phyloP scores from a whole-genome alignment of 2,797 vertebrate species.

The Pitangus sulphuratus region DNA sequence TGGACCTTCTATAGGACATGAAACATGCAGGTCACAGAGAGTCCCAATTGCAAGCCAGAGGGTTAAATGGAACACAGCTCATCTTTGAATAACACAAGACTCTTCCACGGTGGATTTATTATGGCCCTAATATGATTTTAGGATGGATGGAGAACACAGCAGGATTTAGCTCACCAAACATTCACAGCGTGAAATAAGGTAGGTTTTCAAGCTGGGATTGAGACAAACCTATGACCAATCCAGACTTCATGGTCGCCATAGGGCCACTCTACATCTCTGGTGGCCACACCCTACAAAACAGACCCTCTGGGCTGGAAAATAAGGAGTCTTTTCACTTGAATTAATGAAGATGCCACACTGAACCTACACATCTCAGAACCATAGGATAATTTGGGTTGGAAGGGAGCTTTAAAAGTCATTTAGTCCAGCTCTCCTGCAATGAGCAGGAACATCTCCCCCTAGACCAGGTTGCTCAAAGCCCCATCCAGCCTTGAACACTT shows the following conservation, averaged over 20 bases:
- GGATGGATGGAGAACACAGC: fast-evolving
- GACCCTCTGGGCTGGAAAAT: background rate
- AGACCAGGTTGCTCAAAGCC: fast-evolving
- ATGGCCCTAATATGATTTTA: background rate
- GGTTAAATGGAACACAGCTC: background rate
- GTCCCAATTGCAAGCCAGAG: background rate
- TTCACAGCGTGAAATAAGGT: fast-evolving
- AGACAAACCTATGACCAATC: fast-evolving
- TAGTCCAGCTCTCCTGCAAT: background rate
- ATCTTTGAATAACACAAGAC: background rate
- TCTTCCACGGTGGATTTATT: background rate
- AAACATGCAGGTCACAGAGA: background rate
- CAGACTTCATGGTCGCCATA: fast-evolving
- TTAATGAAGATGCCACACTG: fast-evolving
- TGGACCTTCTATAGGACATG: background rate
- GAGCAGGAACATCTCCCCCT: background rate
- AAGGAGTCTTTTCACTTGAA: fast-evolving
- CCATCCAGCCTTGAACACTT: background rate
- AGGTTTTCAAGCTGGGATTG: fast-evolving
- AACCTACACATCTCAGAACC: fast-evolving
- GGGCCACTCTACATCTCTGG: background rate
- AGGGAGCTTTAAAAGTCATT: background rate
- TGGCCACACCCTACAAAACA: fast-evolving
- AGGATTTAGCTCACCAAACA: fast-evolving
- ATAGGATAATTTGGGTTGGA: background rate